These are phyloP conservation scores for Drosophila gaucha DNA, from an alignment of 2,888 invertebrate species.

Conservation along the genomic window DNA sequence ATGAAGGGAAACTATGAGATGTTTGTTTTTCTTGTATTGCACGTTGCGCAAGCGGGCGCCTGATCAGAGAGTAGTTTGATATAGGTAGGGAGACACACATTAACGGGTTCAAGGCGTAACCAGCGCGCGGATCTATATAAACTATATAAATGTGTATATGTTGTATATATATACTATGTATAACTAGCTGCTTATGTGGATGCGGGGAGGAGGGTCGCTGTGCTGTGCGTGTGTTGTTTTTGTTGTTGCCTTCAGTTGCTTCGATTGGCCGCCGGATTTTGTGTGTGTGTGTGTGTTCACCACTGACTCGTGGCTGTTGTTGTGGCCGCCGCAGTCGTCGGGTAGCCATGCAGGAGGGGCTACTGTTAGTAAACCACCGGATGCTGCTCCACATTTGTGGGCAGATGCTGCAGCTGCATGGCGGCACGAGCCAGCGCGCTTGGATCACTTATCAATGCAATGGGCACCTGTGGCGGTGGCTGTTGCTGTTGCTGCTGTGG, in stretches of 20 bases:
- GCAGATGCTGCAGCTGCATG: slow-evolving; percentile 84
- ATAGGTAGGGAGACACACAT: not conserved
- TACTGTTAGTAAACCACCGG: slow-evolving; percentile 84
- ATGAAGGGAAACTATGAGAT: slow-evolving; percentile 62
- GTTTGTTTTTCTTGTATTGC: slow-evolving; percentile 62
- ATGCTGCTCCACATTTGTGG: slow-evolving; percentile 84
- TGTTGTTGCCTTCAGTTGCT: slow-evolving; percentile 15
- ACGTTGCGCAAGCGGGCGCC: slow-evolving; percentile 53
- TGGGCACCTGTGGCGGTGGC: slow-evolving; percentile 83
- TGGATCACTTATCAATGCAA: slow-evolving; percentile 83
- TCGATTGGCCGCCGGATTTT: slow-evolving; percentile 23
- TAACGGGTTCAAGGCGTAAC: slow-evolving; percentile 52
- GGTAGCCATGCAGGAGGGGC: slow-evolving; percentile 72
- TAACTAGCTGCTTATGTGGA: slow-evolving; percentile 70
- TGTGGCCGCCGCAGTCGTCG: slow-evolving; percentile 50
- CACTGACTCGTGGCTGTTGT: slow-evolving; percentile 54
- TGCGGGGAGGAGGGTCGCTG: slow-evolving; percentile 25
- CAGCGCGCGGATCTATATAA: slow-evolving; percentile 52
- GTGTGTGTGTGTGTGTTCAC: slow-evolving; percentile 41
- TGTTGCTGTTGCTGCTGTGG: slow-evolving; percentile 76
- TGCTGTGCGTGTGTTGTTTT: slow-evolving; percentile 5
- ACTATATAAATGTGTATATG: slow-evolving; percentile 16
- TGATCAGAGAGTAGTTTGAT: not conserved
- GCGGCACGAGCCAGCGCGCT: slow-evolving; percentile 83
- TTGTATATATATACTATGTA: slow-evolving; percentile 40